Conservation (phyloP, 2,113 vertebrate species). For the Gopherus flavomarginatus region DNA sequence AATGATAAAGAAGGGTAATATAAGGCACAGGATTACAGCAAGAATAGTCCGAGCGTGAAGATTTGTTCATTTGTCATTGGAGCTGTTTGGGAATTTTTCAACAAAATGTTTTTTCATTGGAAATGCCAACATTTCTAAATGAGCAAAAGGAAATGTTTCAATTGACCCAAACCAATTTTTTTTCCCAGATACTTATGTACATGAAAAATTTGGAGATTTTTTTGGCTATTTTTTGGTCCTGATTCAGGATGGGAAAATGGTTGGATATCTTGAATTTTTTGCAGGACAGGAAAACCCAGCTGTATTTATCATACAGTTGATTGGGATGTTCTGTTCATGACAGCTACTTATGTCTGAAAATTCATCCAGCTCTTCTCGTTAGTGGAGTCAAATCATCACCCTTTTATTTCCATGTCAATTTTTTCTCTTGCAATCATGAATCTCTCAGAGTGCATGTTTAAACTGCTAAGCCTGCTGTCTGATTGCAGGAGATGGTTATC, state of each 20-base stretch:
- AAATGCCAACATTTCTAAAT: neutral
- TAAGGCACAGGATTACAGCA: neutral
- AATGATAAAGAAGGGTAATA: neutral
- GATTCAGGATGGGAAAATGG: neutral
- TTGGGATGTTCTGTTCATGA: neutral
- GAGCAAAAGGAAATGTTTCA: neutral
- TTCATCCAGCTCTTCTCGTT: neutral
- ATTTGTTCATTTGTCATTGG: neutral
- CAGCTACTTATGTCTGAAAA: neutral
- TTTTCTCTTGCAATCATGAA: neutral
- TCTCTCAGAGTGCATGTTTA: neutral
- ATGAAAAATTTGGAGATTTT: neutral
- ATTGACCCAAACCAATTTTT: neutral
- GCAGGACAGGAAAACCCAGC: neutral
- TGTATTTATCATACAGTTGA: neutral
- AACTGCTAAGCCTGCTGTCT: neutral
- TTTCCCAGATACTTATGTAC: neutral
- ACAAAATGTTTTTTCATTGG: neutral
- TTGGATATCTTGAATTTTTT: neutral
- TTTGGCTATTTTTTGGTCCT: neutral
- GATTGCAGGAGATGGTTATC: neutral
- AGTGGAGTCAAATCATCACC: neutral
- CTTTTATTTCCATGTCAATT: neutral
- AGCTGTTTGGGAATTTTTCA: neutral
- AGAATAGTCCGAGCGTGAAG: neutral